Evolutionary conservation across 2,797 vertebrate genomes (phyloP).

Genomic region (Pseudopleuronectes americanus): DNA sequence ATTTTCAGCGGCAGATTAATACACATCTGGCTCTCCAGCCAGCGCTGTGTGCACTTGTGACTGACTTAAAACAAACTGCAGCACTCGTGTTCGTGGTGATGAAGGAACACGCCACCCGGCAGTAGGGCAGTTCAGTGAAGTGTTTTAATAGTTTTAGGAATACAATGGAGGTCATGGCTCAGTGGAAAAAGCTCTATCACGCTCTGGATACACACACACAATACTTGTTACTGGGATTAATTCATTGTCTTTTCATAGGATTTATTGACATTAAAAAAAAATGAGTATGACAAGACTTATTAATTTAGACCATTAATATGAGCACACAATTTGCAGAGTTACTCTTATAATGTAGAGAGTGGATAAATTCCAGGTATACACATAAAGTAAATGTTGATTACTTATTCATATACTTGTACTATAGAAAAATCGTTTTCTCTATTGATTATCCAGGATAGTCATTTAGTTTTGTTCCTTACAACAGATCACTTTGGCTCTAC

Average conservation of each 20-base stretch:
- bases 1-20: slow-evolving; percentile 1
- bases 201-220: background rate
- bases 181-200: background rate
- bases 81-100: slow-evolving; percentile 3
- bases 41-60: background rate
- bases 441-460: background rate
- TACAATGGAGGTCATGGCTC: slow-evolving; percentile 2
- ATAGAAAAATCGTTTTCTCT: background rate
- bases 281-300: background rate
- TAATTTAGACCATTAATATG: background rate
- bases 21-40: background rate
- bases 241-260: background rate
- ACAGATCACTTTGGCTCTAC: slow-evolving; percentile 24
- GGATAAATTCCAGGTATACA: background rate
- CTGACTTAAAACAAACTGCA: slow-evolving; percentile 15
- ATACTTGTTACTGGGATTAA: slow-evolving; percentile 1
- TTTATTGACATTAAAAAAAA: background rate
- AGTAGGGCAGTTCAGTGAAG: slow-evolving; percentile 16
- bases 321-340: background rate
- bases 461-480: slow-evolving; percentile 12
- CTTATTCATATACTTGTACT: background rate
- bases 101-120: background rate
- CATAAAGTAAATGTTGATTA: background rate
- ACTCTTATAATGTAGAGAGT: background rate
- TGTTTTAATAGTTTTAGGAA: slow-evolving; percentile 15